These are phyloP conservation scores for Lithobius niger DNA, from an alignment of 1,140 invertebrate species.

Conservation along the genomic window DNA sequence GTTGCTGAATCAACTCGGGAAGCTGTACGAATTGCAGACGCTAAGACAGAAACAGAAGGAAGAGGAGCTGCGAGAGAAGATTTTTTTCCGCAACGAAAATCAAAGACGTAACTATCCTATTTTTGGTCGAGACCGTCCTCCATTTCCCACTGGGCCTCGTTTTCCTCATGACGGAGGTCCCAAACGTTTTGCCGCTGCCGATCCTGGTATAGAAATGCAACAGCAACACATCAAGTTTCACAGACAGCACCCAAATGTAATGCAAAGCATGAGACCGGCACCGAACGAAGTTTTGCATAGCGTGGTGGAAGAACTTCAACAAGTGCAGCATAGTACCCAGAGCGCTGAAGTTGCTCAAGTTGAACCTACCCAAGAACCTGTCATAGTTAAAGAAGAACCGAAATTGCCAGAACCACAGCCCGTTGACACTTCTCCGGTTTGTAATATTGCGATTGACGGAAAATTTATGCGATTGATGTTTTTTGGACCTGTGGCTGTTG, in stretches of 20 bases:
- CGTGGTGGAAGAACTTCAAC: not conserved
- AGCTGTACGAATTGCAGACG: constrained; percentile 63
- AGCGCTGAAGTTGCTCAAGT: not conserved
- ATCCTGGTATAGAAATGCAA: no score
- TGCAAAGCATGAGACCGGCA: no score
- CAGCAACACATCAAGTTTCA: no score
- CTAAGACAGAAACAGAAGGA: constrained; percentile 39
- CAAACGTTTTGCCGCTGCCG: no score
- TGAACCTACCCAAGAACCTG: not conserved
- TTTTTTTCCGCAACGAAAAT: not conserved
- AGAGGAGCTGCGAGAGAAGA: constrained; percentile 5
- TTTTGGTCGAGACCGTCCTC: no score
- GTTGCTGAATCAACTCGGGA: constrained; percentile 50
- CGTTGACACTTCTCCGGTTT: no score
- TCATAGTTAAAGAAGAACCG: constrained; percentile 12
- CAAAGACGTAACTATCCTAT: not conserved
- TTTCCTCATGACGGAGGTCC: no score
- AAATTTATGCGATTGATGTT: constrained; percentile 67
- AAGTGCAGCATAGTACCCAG: not conserved
- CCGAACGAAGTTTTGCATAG: no score
- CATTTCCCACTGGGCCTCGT: no score
- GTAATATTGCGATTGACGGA: constrained; percentile 69
- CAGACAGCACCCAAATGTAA: no score
- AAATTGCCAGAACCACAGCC: constrained; percentile 48
- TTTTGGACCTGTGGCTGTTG: constrained; percentile 67